Evolutionary conservation across 1,140 invertebrate genomes (phyloP).

Genomic region (Oreohelix idahoensis): DNA sequence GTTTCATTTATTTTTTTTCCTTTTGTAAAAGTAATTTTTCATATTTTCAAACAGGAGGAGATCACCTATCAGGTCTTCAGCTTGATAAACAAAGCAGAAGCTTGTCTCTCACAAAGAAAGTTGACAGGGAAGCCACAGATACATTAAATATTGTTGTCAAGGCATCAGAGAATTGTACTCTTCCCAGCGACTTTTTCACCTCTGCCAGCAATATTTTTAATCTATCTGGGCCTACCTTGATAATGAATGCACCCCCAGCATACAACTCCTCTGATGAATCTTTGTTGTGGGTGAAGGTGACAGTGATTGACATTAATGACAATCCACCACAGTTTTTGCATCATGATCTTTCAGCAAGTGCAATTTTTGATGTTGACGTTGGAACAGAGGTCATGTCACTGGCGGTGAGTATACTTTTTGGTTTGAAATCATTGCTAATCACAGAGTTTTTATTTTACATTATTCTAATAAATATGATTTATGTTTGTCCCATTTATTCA

Average conservation of each 20-base stretch:
- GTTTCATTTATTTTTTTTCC: no score
- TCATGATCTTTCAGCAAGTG: background rate
- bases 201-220: background rate
- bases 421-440: no score
- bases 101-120: slow-evolving; percentile 19
- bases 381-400: slow-evolving; percentile 12
- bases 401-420: slow-evolving; percentile 5
- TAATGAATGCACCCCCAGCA: background rate
- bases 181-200: background rate
- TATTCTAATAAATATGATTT: no score
- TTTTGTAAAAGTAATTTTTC: no score
- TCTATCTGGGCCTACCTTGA: background rate
- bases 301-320: slow-evolving; percentile 34
- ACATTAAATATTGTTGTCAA: slow-evolving; percentile 6
- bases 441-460: no score
- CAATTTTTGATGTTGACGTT: slow-evolving; percentile 27
- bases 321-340: slow-evolving; percentile 20
- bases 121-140: slow-evolving; percentile 17
- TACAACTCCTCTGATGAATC: slow-evolving; percentile 26
- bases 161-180: slow-evolving; percentile 19
- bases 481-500: no score
- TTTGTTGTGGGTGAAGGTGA: slow-evolving; percentile 25
- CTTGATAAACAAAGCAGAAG: slow-evolving; percentile 16
- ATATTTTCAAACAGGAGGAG: slow-evolving; percentile 21
- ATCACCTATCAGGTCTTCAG: background rate